A percentile compares a stretch with the other conserved stretches of the same genome.
These are phyloP conservation scores for Garrulus glandarius DNA, from an alignment of 2,797 vertebrate genomes.

Conservation along the genomic window DNA sequence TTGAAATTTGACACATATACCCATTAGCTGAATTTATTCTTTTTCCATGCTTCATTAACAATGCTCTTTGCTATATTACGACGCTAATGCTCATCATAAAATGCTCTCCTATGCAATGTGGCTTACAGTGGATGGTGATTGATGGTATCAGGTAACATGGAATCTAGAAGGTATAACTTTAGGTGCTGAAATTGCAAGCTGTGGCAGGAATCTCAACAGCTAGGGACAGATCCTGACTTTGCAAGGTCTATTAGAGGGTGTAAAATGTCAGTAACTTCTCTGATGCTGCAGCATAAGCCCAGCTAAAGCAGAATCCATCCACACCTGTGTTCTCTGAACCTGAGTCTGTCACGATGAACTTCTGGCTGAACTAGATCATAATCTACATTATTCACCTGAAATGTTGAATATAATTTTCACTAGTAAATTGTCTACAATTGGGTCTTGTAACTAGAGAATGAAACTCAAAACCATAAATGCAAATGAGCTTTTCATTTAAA, in stretches of 20 bases:
- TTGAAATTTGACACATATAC: conserved; percentile 81
- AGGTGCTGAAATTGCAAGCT: conserved; percentile 46
- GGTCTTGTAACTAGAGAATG: conserved; percentile 19
- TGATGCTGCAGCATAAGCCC: background rate
- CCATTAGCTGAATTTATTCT: conserved; percentile 81
- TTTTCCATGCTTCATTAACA: conserved; percentile 80
- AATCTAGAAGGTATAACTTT: conserved; percentile 63
- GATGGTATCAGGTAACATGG: conserved; percentile 68
- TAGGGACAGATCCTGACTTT: background rate
- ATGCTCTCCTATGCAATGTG: conserved; percentile 65
- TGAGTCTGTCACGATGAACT: background rate
- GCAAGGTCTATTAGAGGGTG: background rate
- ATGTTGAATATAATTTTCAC: conserved; percentile 4
- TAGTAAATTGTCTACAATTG: conserved; percentile 35
- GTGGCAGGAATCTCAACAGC: conserved; percentile 8
- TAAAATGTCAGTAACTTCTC: background rate
- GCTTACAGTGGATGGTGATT: conserved; percentile 71
- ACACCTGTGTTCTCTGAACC: background rate
- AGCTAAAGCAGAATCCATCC: background rate
- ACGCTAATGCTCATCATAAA: conserved; percentile 77
- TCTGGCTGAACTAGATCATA: background rate
- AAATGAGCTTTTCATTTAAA: conserved; percentile 56
- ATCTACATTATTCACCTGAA: conserved; percentile 12
- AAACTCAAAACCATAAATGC: conserved; percentile 48
- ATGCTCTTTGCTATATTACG: conserved; percentile 74